phyloP scores from a whole-genome alignment of 2,113 vertebrate genomes.

The Pleuronectes platessa region DNA sequence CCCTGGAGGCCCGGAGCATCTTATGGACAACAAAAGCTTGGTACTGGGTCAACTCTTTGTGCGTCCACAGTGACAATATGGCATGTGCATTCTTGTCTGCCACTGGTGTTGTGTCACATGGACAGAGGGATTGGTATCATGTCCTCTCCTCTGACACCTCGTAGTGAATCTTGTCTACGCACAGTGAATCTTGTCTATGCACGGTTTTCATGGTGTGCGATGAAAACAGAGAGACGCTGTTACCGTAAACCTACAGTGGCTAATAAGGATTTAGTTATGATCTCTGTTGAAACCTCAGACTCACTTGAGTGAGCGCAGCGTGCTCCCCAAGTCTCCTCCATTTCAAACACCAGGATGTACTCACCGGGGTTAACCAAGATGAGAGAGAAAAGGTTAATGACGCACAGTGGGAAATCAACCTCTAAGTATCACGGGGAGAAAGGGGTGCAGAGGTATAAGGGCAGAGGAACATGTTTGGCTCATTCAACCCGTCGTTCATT shows the following conservation, averaged over 20 bases:
- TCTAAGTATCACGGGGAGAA: conserved; percentile 46
- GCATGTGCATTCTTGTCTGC: conserved; percentile 37
- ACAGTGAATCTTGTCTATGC: neutral
- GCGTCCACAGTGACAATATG: conserved; percentile 23
- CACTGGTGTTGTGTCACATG: conserved; percentile 33
- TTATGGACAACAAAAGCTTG: conserved; percentile 3
- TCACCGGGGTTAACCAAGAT: conserved; percentile 60
- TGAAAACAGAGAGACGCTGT: conserved; percentile 15
- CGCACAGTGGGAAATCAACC: conserved; percentile 69
- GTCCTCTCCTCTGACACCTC: conserved; percentile 48
- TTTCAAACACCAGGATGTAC: conserved; percentile 39
- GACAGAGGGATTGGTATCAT: conserved; percentile 29
- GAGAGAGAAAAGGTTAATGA: conserved; percentile 71
- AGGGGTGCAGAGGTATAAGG: conserved; percentile 24
- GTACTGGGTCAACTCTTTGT: conserved; percentile 31
- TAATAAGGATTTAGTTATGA: conserved; percentile 61
- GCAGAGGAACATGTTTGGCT: conserved; percentile 2
- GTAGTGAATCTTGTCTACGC: neutral
- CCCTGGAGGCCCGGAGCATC: conserved; percentile 37
- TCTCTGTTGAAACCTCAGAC: conserved; percentile 40
- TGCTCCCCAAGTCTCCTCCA: conserved; percentile 33
- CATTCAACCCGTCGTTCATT: neutral
- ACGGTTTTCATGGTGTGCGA: conserved; percentile 8
- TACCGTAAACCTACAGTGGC: conserved; percentile 28
- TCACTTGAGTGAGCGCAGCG: conserved; percentile 37